Evolutionary conservation across 2,797 vertebrate genomes (phyloP).

Genomic region (Galago senegalensis): DNA sequence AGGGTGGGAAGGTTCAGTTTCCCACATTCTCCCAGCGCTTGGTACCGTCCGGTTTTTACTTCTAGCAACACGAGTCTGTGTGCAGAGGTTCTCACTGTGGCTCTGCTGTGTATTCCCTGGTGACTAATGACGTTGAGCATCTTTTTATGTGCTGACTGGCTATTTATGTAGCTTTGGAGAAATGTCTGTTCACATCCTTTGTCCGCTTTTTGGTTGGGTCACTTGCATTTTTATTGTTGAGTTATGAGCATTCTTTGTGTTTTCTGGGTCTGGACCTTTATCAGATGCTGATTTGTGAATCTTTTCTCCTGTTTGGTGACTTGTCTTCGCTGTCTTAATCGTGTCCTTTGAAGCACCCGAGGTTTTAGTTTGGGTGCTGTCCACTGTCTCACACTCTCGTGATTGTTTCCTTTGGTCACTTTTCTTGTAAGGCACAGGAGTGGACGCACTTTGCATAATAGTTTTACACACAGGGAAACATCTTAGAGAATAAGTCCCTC

Average conservation of each 20-base stretch:
- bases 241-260: background rate
- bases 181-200: background rate
- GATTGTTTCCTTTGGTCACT: background rate
- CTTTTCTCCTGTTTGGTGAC: background rate
- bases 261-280: background rate
- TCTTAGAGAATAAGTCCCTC: background rate
- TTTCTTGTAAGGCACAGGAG: background rate
- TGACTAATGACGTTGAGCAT: rapidly evolving
- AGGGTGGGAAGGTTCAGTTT: rapidly evolving
- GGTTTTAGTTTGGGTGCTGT: rapidly evolving
- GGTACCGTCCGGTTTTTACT: rapidly evolving
- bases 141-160: rapidly evolving
- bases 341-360: rapidly evolving
- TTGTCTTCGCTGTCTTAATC: rapidly evolving
- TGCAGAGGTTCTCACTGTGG: background rate
- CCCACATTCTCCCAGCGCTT: rapidly evolving
- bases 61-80: rapidly evolving
- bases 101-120: too few relatives aligned
- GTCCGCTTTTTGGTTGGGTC: background rate
- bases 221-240: background rate
- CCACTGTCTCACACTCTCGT: background rate
- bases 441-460: too few relatives aligned
- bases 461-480: background rate
- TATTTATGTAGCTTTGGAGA: rapidly evolving
- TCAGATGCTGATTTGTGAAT: background rate